Evolutionary conservation across 1,140 invertebrate species (phyloP), one percentile per base, ranked within the genome.

Genomic region (Orius laevigatus): DNA sequence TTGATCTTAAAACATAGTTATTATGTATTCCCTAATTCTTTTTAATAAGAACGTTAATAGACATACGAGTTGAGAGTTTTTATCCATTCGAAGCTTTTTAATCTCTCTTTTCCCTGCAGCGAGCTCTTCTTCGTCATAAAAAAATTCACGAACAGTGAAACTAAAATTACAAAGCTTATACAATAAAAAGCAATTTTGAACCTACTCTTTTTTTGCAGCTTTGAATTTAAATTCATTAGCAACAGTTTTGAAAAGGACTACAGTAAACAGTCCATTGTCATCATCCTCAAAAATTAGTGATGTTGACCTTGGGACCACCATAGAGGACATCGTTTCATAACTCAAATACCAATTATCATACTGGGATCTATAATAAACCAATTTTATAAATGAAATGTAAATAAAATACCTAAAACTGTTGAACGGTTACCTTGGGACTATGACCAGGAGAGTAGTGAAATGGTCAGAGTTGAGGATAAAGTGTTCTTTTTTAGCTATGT

Each of bases 391-490:
- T 25, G n/a, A n/a, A n/a, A n/a, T n/a, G n/a, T n/a, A n/a, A n/a
- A n/a, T n/a, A n/a, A n/a, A n/a, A n/a, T n/a, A n/a, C n/a, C n/a
- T n/a, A n/a, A n/a, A n/a, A n/a, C n/a, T n/a, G n/a, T n/a, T n/a
- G n/a, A n/a, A n/a, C n/a, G 25, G 3, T 25, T 25, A 25, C 88
- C 88, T 95, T 53, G 92, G 91, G 43, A 99, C 88, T 60, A 98
- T 91, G 34, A 99, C 93, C 20, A 98, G 72, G 25, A 98, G 69
- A 2, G 95, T 98, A 49, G 86, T 85, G 51, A 99, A 72, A 67
- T 98, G 98, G 66, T 99, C 95, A 46, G 92, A 97, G 65, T 94
- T 89, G 56, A 95, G 69, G 49, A 98, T 90, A 70, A 99, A 98
- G 62, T 99, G 88, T 60, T 98, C 93, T 59, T 93, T 96, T 65